phyloP scores from a whole-genome alignment of 2,888 invertebrate species.

The Coelopa pilipes region DNA sequence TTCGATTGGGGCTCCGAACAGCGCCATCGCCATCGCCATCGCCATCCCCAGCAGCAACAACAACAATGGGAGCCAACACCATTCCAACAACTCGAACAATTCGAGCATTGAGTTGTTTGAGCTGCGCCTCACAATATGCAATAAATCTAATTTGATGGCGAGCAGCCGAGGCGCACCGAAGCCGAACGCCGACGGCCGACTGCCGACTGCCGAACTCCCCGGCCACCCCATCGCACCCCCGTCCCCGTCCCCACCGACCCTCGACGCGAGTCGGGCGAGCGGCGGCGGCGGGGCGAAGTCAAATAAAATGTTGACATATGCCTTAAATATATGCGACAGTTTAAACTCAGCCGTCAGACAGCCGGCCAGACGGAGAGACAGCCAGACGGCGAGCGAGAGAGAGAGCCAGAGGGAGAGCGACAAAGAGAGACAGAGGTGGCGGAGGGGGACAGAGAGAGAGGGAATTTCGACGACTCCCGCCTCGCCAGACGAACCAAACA shows the following conservation, averaged over 20 bases:
- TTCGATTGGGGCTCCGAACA: no score
- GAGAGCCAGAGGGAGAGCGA: neutral
- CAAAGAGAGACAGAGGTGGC: neutral
- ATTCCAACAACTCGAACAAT: conserved; percentile 25
- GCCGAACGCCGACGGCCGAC: conserved; percentile 14
- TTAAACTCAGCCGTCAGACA: neutral
- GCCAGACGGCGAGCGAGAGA: neutral
- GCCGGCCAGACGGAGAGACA: neutral
- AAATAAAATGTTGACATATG: conserved; percentile 36
- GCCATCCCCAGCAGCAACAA: neutral
- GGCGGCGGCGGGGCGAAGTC: neutral
- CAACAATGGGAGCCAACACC: no score
- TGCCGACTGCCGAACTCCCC: neutral
- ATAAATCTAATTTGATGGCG: conserved; percentile 36
- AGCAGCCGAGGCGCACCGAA: conserved; percentile 32
- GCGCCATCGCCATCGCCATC: neutral
- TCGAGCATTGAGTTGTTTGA: conserved; percentile 35
- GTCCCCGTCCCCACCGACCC: no score
- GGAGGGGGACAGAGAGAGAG: neutral
- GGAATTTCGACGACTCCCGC: neutral
- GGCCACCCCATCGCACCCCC: no score
- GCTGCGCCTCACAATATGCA: conserved; percentile 35
- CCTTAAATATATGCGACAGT: conserved; percentile 25
- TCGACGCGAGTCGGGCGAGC: neutral
- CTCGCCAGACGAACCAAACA: conserved; percentile 19